phyloP scores from a whole-genome alignment of 92 coral and sea anemone species.

The Palythoa grandis region DNA sequence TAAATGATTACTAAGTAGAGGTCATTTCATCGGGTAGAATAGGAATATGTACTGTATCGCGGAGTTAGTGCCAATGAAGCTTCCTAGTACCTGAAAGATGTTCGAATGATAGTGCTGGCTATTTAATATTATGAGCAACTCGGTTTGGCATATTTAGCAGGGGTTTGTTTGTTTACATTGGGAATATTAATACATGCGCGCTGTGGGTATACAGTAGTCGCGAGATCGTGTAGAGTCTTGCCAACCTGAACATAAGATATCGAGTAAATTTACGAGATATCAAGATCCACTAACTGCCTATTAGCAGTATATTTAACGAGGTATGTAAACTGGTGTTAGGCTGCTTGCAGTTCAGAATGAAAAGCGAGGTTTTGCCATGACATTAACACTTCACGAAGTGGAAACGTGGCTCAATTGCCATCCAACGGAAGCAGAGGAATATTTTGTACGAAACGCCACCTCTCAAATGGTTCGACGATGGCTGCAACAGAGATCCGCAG shows the following conservation, averaged over 20 bases:
- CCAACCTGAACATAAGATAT: conserved; percentile 8
- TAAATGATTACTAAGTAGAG: not conserved
- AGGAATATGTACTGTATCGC: not conserved
- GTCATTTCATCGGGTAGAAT: not conserved
- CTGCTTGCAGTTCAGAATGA: conserved; percentile 48
- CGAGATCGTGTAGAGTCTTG: conserved; percentile 31
- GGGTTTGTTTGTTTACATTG: conserved; percentile 92
- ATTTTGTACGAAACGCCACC: conserved; percentile 90
- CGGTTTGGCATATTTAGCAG: conserved; percentile 66
- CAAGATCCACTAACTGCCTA: conserved; percentile 11
- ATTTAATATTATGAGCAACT: conserved; percentile 61
- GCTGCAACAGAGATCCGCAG: conserved; percentile 74
- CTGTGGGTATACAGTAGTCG: conserved; percentile 62
- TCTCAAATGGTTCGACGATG: conserved; percentile 90
- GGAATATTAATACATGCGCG: conserved; percentile 77
- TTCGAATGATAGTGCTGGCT: conserved; percentile 52
- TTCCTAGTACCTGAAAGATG: conserved; percentile 29
- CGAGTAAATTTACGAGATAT: conserved; percentile 23
- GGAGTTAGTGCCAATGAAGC: not conserved
- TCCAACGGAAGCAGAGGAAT: conserved; percentile 82
- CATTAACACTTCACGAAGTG: conserved; percentile 92
- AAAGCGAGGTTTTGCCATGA: conserved; percentile 82
- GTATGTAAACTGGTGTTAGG: conserved; percentile 23
- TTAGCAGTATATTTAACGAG: not conserved
- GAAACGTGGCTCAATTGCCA: conserved; percentile 97